phyloP scores from a whole-genome alignment of 2,113 vertebrate species.

The Mobula birostris region DNA sequence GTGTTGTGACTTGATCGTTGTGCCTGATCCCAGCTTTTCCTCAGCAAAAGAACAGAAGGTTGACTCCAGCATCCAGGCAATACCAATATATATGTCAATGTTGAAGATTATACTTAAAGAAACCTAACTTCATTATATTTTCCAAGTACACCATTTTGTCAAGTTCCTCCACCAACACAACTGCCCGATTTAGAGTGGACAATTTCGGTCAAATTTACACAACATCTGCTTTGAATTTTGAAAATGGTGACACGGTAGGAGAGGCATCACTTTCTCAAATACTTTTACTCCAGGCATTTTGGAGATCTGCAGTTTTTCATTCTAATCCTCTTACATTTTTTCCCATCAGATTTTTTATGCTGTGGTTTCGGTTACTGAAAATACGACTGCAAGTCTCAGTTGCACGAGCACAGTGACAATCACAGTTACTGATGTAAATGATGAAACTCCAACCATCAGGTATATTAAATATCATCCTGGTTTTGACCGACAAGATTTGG shows the following conservation, averaged over 20 bases:
- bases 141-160: neutral
- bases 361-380: neutral
- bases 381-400: neutral
- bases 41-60: neutral
- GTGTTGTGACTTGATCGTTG: neutral
- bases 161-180: neutral
- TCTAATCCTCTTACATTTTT: neutral
- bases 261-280: neutral
- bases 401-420: slow-evolving; percentile 16
- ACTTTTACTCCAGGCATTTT: neutral
- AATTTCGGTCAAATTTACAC: neutral
- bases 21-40: no score
- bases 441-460: slow-evolving; percentile 14
- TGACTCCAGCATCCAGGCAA: no score
- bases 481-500: neutral
- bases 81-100: no score
- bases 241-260: neutral
- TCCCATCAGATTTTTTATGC: slow-evolving; percentile 13
- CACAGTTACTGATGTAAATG: slow-evolving; percentile 9
- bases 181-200: neutral
- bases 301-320: neutral
- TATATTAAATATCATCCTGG: neutral
- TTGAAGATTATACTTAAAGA: neutral
- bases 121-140: neutral
- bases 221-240: neutral